Evolutionary conservation across 2,888 invertebrate genomes (phyloP).

Genomic region (Clusia tigrina): DNA sequence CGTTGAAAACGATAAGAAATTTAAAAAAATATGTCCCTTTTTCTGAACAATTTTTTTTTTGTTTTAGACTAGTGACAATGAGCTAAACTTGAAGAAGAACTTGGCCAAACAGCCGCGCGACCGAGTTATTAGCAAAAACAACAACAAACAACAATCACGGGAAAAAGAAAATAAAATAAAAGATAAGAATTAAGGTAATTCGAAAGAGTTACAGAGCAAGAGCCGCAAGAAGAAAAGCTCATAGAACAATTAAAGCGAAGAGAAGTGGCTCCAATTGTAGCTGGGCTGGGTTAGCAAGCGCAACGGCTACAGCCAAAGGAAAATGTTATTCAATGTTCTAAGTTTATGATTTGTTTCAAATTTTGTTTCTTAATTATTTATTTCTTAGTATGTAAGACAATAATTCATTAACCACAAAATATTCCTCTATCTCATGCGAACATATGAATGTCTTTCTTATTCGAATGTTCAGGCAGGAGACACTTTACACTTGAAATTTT

Average conservation of each 20-base stretch:
- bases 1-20: no score
- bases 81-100: slow-evolving; percentile 3
- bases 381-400: no score
- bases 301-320: slow-evolving; percentile 28
- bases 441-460: no score
- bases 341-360: no score
- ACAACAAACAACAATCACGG: slow-evolving; percentile 9
- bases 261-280: slow-evolving; percentile 6
- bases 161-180: slow-evolving; percentile 23
- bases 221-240: slow-evolving; percentile 12
- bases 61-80: slow-evolving; percentile 14
- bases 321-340: no score
- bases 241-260: background rate
- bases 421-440: no score
- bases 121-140: background rate
- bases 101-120: background rate
- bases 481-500: no score
- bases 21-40: no score
- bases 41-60: background rate
- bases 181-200: slow-evolving; percentile 40
- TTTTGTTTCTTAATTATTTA: no score
- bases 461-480: no score
- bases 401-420: no score
- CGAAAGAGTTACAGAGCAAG: slow-evolving; percentile 32
- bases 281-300: slow-evolving; percentile 42